Base-by-base conservation (phyloP, 2,797 vertebrate genomes). In the Cirrhinus mrigala region DNA sequence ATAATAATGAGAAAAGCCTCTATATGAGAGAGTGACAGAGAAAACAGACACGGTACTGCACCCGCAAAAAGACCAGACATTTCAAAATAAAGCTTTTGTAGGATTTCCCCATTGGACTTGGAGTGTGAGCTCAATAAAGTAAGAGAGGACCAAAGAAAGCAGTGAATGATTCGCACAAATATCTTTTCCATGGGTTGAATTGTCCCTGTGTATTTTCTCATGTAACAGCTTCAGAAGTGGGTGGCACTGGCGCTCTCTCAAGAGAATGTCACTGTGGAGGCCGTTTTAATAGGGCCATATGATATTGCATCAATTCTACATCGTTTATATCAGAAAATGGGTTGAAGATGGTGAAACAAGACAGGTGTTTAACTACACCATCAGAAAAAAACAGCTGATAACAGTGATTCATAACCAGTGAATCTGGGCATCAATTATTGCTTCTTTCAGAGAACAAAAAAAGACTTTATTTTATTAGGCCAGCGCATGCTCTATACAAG, bases 211-310 rank as follows among this genome's bases (percentile, higher is more conserved):
- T 75, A 33, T 5, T 37, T 37, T 40, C 54, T 58, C 33, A 18
- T 24, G 6, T n/a, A 33, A 46, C 58, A 8, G 24, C 77, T 50
- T 79, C 60, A 48, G 40, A 79, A 79, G 77, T 79, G 60, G 76
- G 56, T 4, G 76, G 58, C n/a, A 22, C 40, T 79, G 77, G 60
- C 24, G 27, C 12, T 66, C 40, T 64, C 44, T 80, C 46, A 52
- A 62, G 29, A 54, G 48, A 81, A 52, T 52, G 24, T 14, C 44
- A 66, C 33, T 33, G 77, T 64, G 62, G 62, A 68, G 62, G 46
- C 7, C 1, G 60, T 22, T 69, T 81, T 70, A 81, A 40, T 18
- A 40, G 22, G 11, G 16, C 22, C 10, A 69, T 6, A 69, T 40
- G 29, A 81, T 54, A 40, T 24, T 69, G 22, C 75, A 77, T 60